Evolutionary conservation across 2,888 invertebrate genomes (phyloP).

Genomic region (Lamellibrachia columna): DNA sequence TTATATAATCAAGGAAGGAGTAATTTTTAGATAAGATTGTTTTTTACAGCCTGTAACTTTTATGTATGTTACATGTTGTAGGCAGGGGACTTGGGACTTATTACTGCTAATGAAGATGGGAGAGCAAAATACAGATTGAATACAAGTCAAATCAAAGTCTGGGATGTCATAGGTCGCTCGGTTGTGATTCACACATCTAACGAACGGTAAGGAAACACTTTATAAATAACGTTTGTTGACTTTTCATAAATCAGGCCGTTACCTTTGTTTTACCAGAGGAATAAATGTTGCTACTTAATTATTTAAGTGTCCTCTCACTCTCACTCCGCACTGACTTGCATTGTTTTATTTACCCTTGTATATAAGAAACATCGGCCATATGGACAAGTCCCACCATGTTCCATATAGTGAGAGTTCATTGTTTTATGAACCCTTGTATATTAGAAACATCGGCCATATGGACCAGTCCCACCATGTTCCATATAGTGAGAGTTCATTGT

Average conservation of each 20-base stretch:
- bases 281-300: neutral
- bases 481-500: too few relatives aligned
- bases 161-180: slow-evolving; percentile 73
- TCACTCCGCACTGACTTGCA: too few relatives aligned
- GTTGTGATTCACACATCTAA: slow-evolving; percentile 69
- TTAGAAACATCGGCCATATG: too few relatives aligned
- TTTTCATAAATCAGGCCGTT: neutral
- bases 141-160: slow-evolving; percentile 73
- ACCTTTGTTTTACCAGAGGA: neutral
- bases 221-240: neutral
- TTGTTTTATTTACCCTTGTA: too few relatives aligned
- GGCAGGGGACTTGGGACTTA: slow-evolving; percentile 75
- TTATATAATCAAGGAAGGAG: neutral
- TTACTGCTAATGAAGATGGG: slow-evolving; percentile 73
- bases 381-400: too few relatives aligned
- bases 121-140: slow-evolving; percentile 75
- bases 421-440: too few relatives aligned
- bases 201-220: neutral
- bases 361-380: too few relatives aligned
- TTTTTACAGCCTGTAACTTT: too few relatives aligned
- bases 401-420: too few relatives aligned
- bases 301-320: too few relatives aligned
- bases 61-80: neutral
- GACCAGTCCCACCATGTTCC: too few relatives aligned
- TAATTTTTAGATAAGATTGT: neutral